These are phyloP conservation scores for Catharus minimus DNA, from an alignment of 2,113 vertebrate genomes.

Conservation along the genomic window DNA sequence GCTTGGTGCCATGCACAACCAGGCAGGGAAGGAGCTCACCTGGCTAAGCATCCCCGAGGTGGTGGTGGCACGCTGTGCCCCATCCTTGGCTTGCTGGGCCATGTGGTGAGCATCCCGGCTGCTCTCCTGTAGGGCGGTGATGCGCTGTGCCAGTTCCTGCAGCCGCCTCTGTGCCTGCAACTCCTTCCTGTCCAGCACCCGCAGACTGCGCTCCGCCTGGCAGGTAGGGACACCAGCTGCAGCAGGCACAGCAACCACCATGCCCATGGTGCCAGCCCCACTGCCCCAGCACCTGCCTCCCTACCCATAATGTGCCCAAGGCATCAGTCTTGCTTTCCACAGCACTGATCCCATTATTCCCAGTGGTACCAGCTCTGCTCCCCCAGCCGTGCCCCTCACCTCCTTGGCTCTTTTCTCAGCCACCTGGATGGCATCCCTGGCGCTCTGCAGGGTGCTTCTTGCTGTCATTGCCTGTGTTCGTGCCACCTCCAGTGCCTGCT, in stretches of 20 bases:
- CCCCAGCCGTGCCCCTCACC: background rate
- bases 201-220: conserved; percentile 61
- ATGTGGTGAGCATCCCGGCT: conserved; percentile 57
- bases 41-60: conserved; percentile 65
- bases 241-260: background rate
- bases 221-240: background rate
- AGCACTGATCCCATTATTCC: background rate
- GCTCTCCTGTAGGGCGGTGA: conserved; percentile 69
- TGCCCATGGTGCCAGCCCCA: background rate
- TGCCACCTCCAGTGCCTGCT: conserved; percentile 56
- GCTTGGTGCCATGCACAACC: rapidly evolving
- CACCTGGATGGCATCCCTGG: conserved; percentile 60
- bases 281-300: background rate
- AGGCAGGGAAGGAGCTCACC: conserved; percentile 14
- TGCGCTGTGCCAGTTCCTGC: conserved; percentile 63
- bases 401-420: conserved; percentile 57
- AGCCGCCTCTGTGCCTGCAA: conserved; percentile 70
- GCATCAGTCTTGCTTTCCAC: background rate
- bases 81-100: conserved; percentile 67
- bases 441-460: conserved; percentile 46
- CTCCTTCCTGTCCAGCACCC: conserved; percentile 69
- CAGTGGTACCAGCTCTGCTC: rapidly evolving
- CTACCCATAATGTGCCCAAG: background rate
- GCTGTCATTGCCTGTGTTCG: conserved; percentile 60
- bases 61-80: conserved; percentile 64